Conservation (phyloP, 2,888 invertebrate genomes). For the Ochlodes sylvanus region DNA sequence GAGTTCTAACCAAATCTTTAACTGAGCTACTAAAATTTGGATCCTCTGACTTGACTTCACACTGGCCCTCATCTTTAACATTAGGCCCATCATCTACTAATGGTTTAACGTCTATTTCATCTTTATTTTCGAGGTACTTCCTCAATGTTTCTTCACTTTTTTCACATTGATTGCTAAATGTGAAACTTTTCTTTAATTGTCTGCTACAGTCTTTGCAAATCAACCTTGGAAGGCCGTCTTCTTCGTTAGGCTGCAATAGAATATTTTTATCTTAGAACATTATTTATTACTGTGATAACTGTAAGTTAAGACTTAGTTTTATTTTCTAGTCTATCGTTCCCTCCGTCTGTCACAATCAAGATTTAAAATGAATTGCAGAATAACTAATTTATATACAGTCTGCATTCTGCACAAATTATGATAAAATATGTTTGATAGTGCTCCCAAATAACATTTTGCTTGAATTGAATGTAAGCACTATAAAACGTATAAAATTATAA, state of each 20-base stretch:
- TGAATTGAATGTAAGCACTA: background rate
- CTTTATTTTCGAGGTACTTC: slow-evolving; percentile 48
- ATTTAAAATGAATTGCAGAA: no score
- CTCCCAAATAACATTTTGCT: background rate
- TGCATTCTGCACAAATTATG: background rate
- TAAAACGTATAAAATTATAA: background rate
- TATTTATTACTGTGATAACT: no score
- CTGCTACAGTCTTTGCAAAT: slow-evolving; percentile 74
- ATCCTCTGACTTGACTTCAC: slow-evolving; percentile 27
- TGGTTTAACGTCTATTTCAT: slow-evolving; percentile 22
- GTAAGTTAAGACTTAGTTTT: no score
- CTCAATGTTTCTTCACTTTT: slow-evolving; percentile 65
- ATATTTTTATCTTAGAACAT: background rate
- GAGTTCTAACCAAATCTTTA: slow-evolving; percentile 20
- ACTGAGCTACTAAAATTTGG: slow-evolving; percentile 10
- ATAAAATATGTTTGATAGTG: background rate
- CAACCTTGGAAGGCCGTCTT: slow-evolving; percentile 68
- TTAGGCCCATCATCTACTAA: slow-evolving; percentile 9
- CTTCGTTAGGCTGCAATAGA: slow-evolving; percentile 58
- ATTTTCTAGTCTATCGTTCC: no score
- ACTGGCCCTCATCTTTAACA: slow-evolving; percentile 25
- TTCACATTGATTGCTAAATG: slow-evolving; percentile 69
- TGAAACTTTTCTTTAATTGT: slow-evolving; percentile 66
- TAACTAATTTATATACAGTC: no score
- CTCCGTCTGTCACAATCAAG: no score